Evolutionary conservation across 1,140 invertebrate species (phyloP).

Genomic region (Ips nitidus): DNA sequence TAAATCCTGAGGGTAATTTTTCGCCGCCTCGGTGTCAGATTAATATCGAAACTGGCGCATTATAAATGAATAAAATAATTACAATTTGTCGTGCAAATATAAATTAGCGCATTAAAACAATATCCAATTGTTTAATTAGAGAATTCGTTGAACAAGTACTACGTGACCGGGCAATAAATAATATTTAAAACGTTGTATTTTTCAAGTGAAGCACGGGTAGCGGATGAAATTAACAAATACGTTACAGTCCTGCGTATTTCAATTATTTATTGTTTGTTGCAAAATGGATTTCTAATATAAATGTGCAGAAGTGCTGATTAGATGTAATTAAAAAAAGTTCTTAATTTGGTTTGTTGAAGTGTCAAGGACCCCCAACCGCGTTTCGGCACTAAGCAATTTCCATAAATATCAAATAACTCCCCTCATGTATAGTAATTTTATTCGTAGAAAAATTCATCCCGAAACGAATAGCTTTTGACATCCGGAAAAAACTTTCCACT

Average conservation of each 20-base stretch:
- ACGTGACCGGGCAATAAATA: slow-evolving; percentile 14
- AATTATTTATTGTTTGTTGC: slow-evolving; percentile 7
- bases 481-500: slow-evolving; percentile 36
- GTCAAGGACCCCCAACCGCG: neutral
- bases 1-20: no score
- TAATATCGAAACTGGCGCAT: no score
- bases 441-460: slow-evolving; percentile 27
- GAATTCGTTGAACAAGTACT: slow-evolving; percentile 8
- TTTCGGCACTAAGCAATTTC: slow-evolving; percentile 5
- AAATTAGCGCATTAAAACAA: slow-evolving; percentile 19
- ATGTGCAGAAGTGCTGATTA: neutral
- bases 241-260: slow-evolving; percentile 3
- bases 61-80: neutral
- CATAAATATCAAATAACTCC: slow-evolving; percentile 30
- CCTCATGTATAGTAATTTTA: slow-evolving; percentile 28
- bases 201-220: slow-evolving; percentile 3
- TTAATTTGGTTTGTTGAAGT: no score
- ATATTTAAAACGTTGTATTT: slow-evolving; percentile 16
- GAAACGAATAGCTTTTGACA: slow-evolving; percentile 31
- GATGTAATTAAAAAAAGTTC: no score
- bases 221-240: slow-evolving; percentile 12
- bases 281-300: neutral
- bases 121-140: slow-evolving; percentile 17
- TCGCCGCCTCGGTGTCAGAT: no score
- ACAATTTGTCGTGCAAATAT: slow-evolving; percentile 7